Evolutionary conservation across 2,113 vertebrate genomes (phyloP).

Genomic region (Orthonyx spaldingii): DNA sequence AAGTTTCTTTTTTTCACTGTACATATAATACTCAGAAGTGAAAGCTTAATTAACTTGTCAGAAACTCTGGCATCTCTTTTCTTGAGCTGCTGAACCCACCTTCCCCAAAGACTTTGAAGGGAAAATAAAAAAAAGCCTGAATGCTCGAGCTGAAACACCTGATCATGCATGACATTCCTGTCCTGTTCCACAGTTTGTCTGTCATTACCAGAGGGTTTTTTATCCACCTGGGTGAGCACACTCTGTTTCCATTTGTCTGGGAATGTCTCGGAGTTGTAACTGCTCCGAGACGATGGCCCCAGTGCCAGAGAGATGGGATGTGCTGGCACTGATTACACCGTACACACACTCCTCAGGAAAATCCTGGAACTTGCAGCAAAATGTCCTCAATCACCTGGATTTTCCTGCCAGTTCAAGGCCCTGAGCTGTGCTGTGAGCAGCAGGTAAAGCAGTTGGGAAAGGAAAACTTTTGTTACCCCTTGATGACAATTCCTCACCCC

Average conservation of each 20-base stretch:
- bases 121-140: constrained; percentile 37
- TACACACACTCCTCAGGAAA: background rate
- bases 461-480: background rate
- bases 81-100: constrained; percentile 73
- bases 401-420: background rate
- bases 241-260: constrained; percentile 47
- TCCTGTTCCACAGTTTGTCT: constrained; percentile 47
- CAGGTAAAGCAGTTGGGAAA: background rate
- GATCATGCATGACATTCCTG: constrained; percentile 53
- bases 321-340: background rate
- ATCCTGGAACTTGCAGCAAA: background rate
- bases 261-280: background rate
- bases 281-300: background rate
- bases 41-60: constrained; percentile 85
- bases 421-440: background rate
- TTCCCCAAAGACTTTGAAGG: constrained; percentile 72
- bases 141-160: constrained; percentile 17
- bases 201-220: constrained; percentile 43
- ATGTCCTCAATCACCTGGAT: background rate
- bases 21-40: constrained; percentile 79
- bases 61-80: constrained; percentile 73
- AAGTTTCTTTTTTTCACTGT: constrained; percentile 73
- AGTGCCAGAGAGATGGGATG: background rate
- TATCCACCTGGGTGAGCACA: constrained; percentile 37
- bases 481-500: fast-evolving